Percentiles rank a stretch among this genome's conserved stretches.
phyloP scores from a whole-genome alignment of 1,140 invertebrate genomes.

The Teleogryllus occipitalis region DNA sequence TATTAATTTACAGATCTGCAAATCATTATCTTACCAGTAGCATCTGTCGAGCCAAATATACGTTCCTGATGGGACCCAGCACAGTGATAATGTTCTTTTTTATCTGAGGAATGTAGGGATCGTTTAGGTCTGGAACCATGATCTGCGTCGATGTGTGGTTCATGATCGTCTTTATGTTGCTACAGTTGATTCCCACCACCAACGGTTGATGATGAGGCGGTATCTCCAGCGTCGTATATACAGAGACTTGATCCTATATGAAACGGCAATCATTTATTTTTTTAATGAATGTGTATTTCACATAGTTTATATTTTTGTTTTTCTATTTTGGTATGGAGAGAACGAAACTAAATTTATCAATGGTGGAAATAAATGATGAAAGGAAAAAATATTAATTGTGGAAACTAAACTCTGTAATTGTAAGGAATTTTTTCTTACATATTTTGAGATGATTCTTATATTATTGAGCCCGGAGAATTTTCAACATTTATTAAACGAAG shows the following conservation, averaged over 20 bases:
- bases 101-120: slow-evolving; percentile 71
- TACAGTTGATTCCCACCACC: slow-evolving; percentile 73
- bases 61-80: slow-evolving; percentile 76
- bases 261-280: neutral
- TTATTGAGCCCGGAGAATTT: no score
- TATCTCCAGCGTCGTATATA: slow-evolving; percentile 89
- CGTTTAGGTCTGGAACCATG: slow-evolving; percentile 73
- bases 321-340: no score
- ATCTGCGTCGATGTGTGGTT: slow-evolving; percentile 77
- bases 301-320: no score
- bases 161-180: slow-evolving; percentile 82
- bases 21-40: slow-evolving; percentile 59
- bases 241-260: slow-evolving; percentile 64
- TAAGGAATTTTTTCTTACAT: no score
- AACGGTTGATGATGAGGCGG: slow-evolving; percentile 85
- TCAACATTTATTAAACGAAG: no score
- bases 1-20: neutral
- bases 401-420: no score
- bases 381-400: no score
- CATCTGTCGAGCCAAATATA: slow-evolving; percentile 82
- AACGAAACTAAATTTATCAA: no score
- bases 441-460: no score
- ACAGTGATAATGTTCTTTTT: slow-evolving; percentile 89
- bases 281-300: no score
- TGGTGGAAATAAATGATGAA: no score